phyloP scores from a whole-genome alignment of 2,113 vertebrate genomes.

The Ardeotis arabs region DNA sequence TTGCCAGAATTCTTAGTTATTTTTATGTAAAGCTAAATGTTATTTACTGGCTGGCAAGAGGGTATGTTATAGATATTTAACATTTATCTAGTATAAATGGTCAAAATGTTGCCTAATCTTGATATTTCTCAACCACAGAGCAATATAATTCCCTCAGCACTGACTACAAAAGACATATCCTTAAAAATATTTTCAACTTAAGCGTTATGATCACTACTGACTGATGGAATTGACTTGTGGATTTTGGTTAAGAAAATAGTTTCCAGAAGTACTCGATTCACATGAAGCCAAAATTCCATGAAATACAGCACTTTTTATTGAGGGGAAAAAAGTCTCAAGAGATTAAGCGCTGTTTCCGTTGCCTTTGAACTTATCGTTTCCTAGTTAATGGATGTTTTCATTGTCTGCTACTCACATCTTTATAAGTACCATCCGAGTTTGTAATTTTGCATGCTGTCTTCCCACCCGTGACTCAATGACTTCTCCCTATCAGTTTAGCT shows the following conservation, averaged over 20 bases:
- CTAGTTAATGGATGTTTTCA: not conserved
- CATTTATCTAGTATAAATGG: not conserved
- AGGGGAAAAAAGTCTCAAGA: not conserved
- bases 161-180: not conserved
- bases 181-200: not conserved
- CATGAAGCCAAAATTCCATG: not conserved
- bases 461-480: not conserved
- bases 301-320: not conserved
- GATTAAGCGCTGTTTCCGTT: not conserved
- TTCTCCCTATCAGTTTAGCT: conserved; percentile 6
- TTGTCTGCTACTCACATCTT: not conserved
- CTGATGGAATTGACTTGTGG: not conserved
- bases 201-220: not conserved
- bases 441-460: not conserved
- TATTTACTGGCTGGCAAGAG: not conserved
- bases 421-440: not conserved
- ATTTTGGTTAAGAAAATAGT: not conserved
- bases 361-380: not conserved
- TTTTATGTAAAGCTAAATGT: not conserved
- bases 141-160: not conserved
- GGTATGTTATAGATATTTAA: not conserved
- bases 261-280: conserved; percentile 6
- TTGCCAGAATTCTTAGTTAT: not conserved
- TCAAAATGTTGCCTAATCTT: not conserved
- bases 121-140: conserved; percentile 20